A percentile compares a stretch with the other conserved stretches of the same genome.
Evolutionary conservation across 2,888 invertebrate species (phyloP).

Genomic region (Morpho deidamia): DNA sequence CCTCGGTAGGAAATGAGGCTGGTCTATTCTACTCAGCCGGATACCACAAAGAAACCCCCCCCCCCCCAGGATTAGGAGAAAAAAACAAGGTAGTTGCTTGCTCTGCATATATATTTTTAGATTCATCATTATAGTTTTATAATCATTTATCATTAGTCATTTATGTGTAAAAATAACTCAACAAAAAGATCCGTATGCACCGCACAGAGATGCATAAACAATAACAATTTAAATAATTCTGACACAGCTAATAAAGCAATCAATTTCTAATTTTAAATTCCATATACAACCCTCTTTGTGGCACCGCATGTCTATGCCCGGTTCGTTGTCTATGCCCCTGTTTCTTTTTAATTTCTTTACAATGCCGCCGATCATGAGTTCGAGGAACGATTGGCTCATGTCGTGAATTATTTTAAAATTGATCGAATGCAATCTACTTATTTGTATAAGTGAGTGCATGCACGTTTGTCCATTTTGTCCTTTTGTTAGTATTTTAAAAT

Average conservation of each 20-base stretch:
- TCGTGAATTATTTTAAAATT: slow-evolving; percentile 16
- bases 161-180: too few relatives aligned
- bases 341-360: slow-evolving; percentile 68
- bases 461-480: too few relatives aligned
- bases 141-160: too few relatives aligned
- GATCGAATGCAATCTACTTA: slow-evolving; percentile 3
- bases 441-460: not conserved
- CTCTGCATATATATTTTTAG: too few relatives aligned
- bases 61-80: too few relatives aligned
- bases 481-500: too few relatives aligned
- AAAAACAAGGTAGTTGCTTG: too few relatives aligned
- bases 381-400: slow-evolving; percentile 42
- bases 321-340: slow-evolving; percentile 51
- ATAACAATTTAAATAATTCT: slow-evolving; percentile 33
- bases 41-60: too few relatives aligned
- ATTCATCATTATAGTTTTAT: too few relatives aligned
- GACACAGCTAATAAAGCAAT: slow-evolving; percentile 42
- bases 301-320: slow-evolving; percentile 28
- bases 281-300: slow-evolving; percentile 33
- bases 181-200: slow-evolving; percentile 8
- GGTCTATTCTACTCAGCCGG: too few relatives aligned
- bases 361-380: slow-evolving; percentile 46
- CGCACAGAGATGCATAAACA: slow-evolving; percentile 23
- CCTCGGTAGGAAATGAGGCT: too few relatives aligned
- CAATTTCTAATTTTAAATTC: slow-evolving; percentile 49